These are phyloP conservation scores for Trypoxylon attenuatum DNA, from an alignment of 2,888 invertebrate genomes.

Conservation along the genomic window DNA sequence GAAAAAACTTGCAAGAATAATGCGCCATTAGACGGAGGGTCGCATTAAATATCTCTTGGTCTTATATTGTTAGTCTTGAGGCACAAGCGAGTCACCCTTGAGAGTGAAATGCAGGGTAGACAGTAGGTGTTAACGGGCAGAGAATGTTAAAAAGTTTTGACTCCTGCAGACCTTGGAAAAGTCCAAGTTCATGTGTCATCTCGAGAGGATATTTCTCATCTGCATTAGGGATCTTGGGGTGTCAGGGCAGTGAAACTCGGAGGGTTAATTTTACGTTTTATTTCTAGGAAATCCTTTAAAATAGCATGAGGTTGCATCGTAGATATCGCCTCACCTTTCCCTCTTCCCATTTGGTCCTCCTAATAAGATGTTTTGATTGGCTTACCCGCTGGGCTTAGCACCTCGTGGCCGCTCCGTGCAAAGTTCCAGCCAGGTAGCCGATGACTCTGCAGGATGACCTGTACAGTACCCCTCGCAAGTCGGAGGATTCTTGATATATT, in stretches of 20 bases:
- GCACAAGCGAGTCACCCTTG: background rate
- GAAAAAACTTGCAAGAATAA: no score
- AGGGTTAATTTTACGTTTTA: conserved; percentile 12
- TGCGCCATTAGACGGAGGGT: no score
- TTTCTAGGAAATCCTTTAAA: conserved; percentile 23
- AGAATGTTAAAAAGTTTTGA: background rate
- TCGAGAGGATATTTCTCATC: background rate
- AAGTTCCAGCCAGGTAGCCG: conserved; percentile 63
- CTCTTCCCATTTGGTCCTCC: conserved; percentile 25
- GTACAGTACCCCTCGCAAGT: conserved; percentile 30
- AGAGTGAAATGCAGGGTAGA: background rate
- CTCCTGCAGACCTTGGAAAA: background rate
- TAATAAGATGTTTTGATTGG: conserved; percentile 65
- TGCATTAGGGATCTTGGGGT: background rate
- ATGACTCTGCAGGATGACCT: conserved; percentile 58
- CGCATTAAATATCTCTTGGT: no score
- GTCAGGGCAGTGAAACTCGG: background rate
- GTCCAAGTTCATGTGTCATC: background rate
- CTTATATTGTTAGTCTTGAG: no score
- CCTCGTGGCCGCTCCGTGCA: conserved; percentile 49
- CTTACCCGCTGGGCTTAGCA: conserved; percentile 59
- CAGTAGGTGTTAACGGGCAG: background rate
- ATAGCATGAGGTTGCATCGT: conserved; percentile 33
- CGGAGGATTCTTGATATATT: no score
- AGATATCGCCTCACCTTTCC: conserved; percentile 28